A percentile compares a stretch with the other conserved stretches of the same genome.
Evolutionary conservation across 2,888 invertebrate genomes (phyloP).

Genomic region (Polia nebulosa): DNA sequence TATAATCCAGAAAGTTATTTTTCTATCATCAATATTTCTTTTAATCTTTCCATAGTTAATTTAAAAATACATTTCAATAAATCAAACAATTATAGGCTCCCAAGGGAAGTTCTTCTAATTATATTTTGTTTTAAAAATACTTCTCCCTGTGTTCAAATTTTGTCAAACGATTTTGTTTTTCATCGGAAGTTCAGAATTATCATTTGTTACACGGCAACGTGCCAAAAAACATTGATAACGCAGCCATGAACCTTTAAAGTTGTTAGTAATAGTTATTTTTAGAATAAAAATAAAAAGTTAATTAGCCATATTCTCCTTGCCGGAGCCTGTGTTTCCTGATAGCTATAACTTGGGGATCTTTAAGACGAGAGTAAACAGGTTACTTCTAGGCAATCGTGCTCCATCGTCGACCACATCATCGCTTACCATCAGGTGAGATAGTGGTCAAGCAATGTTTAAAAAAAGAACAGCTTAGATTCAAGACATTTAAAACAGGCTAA

Average conservation of each 20-base stretch:
- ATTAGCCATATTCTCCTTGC: too few species aligned
- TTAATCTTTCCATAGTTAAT: not conserved
- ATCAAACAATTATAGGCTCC: conserved; percentile 43
- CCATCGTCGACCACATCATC: too few species aligned
- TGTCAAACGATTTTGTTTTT: conserved; percentile 31
- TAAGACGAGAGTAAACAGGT: too few species aligned
- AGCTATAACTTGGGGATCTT: too few species aligned
- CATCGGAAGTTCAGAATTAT: conserved; percentile 33
- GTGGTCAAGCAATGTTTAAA: too few species aligned
- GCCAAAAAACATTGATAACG: conserved; percentile 17
- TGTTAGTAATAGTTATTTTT: not conserved
- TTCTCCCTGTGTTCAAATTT: conserved; percentile 22
- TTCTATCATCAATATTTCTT: not conserved
- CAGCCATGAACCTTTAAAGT: conserved; percentile 7
- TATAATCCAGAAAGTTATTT: not conserved
- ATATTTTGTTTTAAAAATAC: conserved; percentile 36
- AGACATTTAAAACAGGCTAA: too few species aligned
- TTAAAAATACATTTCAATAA: conserved; percentile 34
- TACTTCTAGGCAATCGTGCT: too few species aligned
- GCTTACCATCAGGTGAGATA: too few species aligned
- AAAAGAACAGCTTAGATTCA: too few species aligned
- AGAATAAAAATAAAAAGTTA: not conserved
- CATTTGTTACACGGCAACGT: conserved; percentile 10
- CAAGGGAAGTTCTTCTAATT: conserved; percentile 44
- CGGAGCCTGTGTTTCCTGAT: too few species aligned